A percentile compares a stretch with the other conserved stretches of the same genome.
phyloP scores from a whole-genome alignment of 2,888 invertebrate species.

The Herminia tarsipennalis region DNA sequence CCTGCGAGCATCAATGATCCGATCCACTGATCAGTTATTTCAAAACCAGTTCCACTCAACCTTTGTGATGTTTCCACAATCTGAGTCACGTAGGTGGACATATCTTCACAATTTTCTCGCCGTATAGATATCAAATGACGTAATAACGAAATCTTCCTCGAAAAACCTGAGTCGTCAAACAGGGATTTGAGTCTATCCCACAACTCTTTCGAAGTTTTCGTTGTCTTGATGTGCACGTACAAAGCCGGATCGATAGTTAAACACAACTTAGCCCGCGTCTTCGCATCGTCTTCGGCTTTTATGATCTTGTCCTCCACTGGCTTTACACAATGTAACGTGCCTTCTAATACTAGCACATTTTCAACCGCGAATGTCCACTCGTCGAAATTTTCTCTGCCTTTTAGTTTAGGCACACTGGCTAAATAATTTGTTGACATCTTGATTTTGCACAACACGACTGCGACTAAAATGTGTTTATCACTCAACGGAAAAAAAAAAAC shows the following conservation, averaged over 20 bases:
- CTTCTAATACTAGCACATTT: background rate
- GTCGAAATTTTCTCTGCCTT: too few species aligned
- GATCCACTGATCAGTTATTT: constrained; percentile 8
- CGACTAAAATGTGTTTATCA: too few species aligned
- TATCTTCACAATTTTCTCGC: constrained; percentile 1
- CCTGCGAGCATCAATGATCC: constrained; percentile 3
- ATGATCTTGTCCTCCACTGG: background rate
- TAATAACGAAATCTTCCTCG: background rate
- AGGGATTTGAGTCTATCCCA: constrained; percentile 21
- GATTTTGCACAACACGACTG: too few species aligned
- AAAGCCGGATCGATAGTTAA: constrained; percentile 17
- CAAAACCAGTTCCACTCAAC: constrained; percentile 5
- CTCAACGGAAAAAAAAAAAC: too few species aligned
- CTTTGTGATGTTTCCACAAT: constrained; percentile 2
- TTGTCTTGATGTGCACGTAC: constrained; percentile 20
- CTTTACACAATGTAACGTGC: background rate
- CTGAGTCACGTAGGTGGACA: constrained; percentile 4
- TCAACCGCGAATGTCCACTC: too few species aligned
- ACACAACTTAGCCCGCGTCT: constrained; percentile 15
- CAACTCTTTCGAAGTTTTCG: constrained; percentile 31
- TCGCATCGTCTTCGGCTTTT: constrained; percentile 1
- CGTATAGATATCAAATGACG: background rate
- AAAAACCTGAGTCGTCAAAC: background rate
- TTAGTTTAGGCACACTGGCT: too few species aligned
- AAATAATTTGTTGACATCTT: too few species aligned